Conservation (phyloP, 2,113 vertebrate genomes). For the Chamaea fasciata region DNA sequence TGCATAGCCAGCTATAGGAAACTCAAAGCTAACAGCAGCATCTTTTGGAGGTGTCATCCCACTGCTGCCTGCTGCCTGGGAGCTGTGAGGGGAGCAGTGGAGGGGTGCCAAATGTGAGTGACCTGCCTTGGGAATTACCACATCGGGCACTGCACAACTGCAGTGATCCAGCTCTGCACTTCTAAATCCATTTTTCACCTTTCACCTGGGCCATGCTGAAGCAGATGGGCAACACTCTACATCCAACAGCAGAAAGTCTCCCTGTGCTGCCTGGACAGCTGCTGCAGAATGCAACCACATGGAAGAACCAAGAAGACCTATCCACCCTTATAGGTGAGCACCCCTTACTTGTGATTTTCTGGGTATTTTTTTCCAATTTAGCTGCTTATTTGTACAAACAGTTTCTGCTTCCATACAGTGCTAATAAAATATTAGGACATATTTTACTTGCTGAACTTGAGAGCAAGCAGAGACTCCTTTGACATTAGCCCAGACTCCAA, state of each 20-base stretch:
- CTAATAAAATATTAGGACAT: background rate
- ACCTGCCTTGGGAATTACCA: background rate
- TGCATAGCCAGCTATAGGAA: background rate
- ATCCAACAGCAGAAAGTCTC: background rate
- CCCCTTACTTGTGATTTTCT: background rate
- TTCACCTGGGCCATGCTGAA: background rate
- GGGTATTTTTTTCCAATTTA: background rate
- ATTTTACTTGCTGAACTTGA: background rate
- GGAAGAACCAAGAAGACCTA: background rate
- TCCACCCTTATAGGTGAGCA: background rate
- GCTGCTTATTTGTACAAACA: background rate
- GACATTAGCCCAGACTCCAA: background rate
- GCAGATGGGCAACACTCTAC: background rate
- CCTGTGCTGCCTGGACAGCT: background rate
- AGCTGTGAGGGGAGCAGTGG: background rate
- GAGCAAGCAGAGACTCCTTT: background rate
- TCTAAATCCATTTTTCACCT: background rate
- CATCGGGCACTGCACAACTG: background rate
- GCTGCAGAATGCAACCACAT: accelerated
- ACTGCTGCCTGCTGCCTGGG: background rate
- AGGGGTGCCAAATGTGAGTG: background rate
- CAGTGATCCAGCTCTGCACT: background rate
- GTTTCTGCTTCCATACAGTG: background rate
- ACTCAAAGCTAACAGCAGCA: background rate
- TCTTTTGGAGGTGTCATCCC: background rate